Conservation (phyloP, 2,888 invertebrate genomes). For the Galeruca laticollis region DNA sequence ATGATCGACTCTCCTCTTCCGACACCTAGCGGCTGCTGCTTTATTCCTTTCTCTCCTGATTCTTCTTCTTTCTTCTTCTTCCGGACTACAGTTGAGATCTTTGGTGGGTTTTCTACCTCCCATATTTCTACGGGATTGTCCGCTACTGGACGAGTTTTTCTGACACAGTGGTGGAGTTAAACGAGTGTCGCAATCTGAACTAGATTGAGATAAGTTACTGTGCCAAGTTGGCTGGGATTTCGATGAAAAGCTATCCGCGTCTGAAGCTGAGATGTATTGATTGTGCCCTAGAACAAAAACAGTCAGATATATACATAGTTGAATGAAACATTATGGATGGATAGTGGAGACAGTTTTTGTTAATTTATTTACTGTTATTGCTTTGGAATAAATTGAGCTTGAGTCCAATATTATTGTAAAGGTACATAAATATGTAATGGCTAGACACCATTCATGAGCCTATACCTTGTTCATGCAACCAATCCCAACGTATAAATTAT, state of each 20-base stretch:
- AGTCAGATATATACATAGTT: background rate
- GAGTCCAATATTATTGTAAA: too few species aligned
- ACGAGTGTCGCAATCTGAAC: slow-evolving; percentile 62
- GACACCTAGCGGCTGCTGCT: slow-evolving; percentile 96
- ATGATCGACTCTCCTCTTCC: slow-evolving; percentile 95
- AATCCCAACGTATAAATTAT: too few species aligned
- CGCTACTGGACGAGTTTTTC: slow-evolving; percentile 44
- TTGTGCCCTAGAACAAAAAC: slow-evolving; percentile 62
- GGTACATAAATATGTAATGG: too few species aligned
- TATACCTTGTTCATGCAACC: too few species aligned
- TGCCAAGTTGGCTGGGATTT: slow-evolving; percentile 63
- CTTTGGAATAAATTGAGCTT: too few species aligned
- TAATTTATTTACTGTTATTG: too few species aligned
- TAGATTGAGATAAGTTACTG: slow-evolving; percentile 63
- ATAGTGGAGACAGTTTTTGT: too few species aligned
- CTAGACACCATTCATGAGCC: too few species aligned
- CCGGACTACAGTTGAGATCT: slow-evolving; percentile 83
- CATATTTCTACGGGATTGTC: slow-evolving; percentile 77
- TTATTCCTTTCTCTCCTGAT: slow-evolving; percentile 95
- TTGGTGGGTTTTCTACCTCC: slow-evolving; percentile 86
- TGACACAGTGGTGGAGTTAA: slow-evolving; percentile 60
- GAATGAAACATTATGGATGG: too few species aligned
- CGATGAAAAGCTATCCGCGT: slow-evolving; percentile 61
- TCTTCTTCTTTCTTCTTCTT: slow-evolving; percentile 91
- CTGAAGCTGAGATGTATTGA: slow-evolving; percentile 65